phyloP scores from a whole-genome alignment of 2,113 vertebrate species.

The Podarcis raffonei region DNA sequence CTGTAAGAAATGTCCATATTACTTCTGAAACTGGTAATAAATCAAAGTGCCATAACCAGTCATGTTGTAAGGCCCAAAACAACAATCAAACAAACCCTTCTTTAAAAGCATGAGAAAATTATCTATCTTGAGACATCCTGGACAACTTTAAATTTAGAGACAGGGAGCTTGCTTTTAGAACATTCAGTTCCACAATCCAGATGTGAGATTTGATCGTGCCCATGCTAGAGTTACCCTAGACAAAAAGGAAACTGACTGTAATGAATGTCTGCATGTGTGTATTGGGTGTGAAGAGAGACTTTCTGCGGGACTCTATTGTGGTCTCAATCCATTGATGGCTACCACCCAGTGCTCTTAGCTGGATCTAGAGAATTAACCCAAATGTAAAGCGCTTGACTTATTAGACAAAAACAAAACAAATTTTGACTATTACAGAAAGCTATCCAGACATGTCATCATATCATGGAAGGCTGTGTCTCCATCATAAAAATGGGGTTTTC shows the following conservation, averaged over 20 bases:
- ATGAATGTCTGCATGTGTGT: background rate
- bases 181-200: background rate
- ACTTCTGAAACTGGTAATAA: constrained; percentile 54
- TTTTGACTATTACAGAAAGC: background rate
- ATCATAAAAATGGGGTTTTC: too few species aligned
- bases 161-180: background rate
- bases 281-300: background rate
- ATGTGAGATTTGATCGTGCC: background rate
- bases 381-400: background rate
- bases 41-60: constrained; percentile 43
- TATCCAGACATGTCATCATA: too few species aligned
- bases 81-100: background rate
- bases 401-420: background rate
- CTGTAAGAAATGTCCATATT: constrained; percentile 48
- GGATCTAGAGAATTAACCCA: background rate
- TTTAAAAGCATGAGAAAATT: background rate
- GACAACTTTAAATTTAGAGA: background rate
- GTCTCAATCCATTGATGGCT: background rate
- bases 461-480: too few species aligned
- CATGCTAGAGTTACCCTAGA: background rate
- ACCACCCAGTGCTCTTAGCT: background rate
- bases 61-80: background rate
- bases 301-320: background rate
- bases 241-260: background rate
- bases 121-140: background rate